Base-by-base conservation (phyloP, 2,888 invertebrate genomes). In the Drosophila kokeensis region DNA sequence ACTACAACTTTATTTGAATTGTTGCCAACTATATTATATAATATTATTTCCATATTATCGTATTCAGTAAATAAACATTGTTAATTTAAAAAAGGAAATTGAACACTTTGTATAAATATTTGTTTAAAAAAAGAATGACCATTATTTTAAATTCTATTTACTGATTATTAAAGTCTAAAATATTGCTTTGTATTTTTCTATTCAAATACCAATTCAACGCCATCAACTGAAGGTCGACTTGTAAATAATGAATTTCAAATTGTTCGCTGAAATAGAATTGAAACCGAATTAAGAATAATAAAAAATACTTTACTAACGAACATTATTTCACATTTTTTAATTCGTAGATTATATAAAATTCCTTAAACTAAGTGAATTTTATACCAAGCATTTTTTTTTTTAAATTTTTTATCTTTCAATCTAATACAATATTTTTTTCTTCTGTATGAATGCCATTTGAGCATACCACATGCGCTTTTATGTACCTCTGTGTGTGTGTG, bases 391-490 rank as follows among this genome's bases (percentile, higher is more conserved):
- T 2, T 18, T 24, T 7, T 4, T 10, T 13, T 27, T 11, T 27
- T 24, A 4, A 11, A n/a, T 2, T 11, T 29, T 55, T 27, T 18
- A 11, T 13, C 15, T 18, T 2, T 29, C 8, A 13, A 13, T 8
- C 4, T n/a, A 13, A n/a, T 5, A 15, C 8, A 27, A 15, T 45
- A 24, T 55, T 8, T 55, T 29, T 36, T 13, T n/a, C 1, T 27
- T 11, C 57, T 53, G 72, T 69, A 57, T 59, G 65, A 52, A 71
- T 76, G 62, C 66, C 70, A 67, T 74, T 74, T 59, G 49, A 57
- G 38, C 52, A 55, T 55, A 3, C 55, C 65, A 69, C 64, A 73
- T 77, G 69, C 53, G 76, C 72, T 69, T 63, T 57, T 63, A 57
- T 58, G 30, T 69, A 48, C 27, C 29, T 34, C 27, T 63, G 52